A percentile compares a stretch with the other conserved stretches of the same genome.
These are phyloP conservation scores for Hartigia nigra DNA, from an alignment of 2,888 invertebrate species.

Conservation along the genomic window DNA sequence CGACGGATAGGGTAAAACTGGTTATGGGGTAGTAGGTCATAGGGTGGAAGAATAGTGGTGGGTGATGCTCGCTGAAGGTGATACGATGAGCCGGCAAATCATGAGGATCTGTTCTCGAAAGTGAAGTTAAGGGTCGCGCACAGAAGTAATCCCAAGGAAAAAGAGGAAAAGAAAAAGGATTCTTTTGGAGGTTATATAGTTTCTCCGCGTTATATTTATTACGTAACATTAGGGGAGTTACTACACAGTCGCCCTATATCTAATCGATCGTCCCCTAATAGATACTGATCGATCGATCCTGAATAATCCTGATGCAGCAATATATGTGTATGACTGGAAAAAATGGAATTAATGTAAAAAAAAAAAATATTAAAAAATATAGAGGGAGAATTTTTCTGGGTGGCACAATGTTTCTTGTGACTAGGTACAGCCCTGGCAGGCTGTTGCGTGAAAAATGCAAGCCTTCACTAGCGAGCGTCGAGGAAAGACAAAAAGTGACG, in stretches of 20 bases:
- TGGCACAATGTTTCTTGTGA: background rate
- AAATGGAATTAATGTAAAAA: background rate
- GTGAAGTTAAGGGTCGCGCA: background rate
- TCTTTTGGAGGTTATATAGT: background rate
- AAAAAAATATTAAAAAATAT: conserved; percentile 23
- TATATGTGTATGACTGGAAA: background rate
- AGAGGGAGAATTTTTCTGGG: conserved; percentile 4
- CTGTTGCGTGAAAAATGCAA: conserved; percentile 28
- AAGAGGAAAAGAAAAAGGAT: background rate
- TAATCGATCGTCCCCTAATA: too few species aligned
- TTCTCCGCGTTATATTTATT: background rate
- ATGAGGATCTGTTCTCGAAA: background rate
- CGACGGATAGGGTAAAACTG: background rate
- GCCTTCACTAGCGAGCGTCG: conserved; percentile 24
- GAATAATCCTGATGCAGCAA: background rate
- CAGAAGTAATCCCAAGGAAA: background rate
- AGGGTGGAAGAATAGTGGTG: background rate
- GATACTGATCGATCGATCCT: too few species aligned
- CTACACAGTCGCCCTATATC: background rate
- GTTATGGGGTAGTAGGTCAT: background rate
- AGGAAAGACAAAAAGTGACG: conserved; percentile 27
- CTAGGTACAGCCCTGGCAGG: background rate
- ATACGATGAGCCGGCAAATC: background rate
- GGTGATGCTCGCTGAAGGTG: background rate
- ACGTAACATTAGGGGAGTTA: background rate